These are phyloP conservation scores for Bembecia ichneumoniformis DNA, from an alignment of 2,888 invertebrate genomes.

Conservation along the genomic window DNA sequence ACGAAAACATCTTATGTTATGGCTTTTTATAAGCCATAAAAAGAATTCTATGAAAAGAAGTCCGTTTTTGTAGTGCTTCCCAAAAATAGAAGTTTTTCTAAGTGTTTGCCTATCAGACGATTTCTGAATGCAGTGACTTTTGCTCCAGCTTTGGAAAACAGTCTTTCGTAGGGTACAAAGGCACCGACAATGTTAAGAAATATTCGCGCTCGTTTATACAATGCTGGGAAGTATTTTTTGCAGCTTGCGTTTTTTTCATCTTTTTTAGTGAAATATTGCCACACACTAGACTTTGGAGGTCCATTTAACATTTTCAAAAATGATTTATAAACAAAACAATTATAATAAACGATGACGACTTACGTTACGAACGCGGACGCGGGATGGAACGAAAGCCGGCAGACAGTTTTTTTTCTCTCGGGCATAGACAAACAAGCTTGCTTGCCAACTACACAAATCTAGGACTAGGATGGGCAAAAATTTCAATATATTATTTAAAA, in stretches of 20 bases:
- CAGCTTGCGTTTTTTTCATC: slow-evolving; percentile 7
- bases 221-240: slow-evolving; percentile 3
- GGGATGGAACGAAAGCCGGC: no score
- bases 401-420: no score
- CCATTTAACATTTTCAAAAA: no score
- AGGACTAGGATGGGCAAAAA: no score
- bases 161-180: slow-evolving; percentile 5
- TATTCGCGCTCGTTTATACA: slow-evolving; percentile 15
- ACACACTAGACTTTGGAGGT: no score
- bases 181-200: slow-evolving; percentile 1
- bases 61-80: slow-evolving; percentile 3
- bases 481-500: no score
- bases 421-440: no score
- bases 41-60: slow-evolving; percentile 1
- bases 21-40: neutral
- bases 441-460: no score
- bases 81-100: slow-evolving; percentile 2
- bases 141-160: slow-evolving; percentile 8
- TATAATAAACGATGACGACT: no score
- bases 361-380: no score
- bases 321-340: no score
- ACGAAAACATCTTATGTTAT: neutral
- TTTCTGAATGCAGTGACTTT: slow-evolving; percentile 8
- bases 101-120: slow-evolving; percentile 6
- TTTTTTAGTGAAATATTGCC: no score